These are phyloP conservation scores for Macroteleia sp. DNA, from an alignment of 2,888 invertebrate genomes.

Conservation along the genomic window DNA sequence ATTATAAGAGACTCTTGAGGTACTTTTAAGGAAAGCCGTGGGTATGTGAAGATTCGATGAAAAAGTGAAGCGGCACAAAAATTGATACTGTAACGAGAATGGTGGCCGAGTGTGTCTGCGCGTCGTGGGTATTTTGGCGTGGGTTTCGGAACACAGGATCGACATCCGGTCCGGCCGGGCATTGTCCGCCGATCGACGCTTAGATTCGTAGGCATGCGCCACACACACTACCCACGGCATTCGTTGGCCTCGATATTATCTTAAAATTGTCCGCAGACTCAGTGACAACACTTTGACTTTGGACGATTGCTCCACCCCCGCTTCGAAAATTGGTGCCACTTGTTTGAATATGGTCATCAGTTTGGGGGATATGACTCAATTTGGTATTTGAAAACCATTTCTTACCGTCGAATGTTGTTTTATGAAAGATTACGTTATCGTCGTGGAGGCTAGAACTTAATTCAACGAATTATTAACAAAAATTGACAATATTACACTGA, in stretches of 20 bases:
- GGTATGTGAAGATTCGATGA: constrained; percentile 31
- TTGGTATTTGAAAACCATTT: too few relatives aligned
- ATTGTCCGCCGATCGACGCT: constrained; percentile 78
- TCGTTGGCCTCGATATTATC: constrained; percentile 55
- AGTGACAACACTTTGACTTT: constrained; percentile 25
- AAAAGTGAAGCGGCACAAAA: constrained; percentile 55
- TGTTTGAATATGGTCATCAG: too few relatives aligned
- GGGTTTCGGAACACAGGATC: constrained; percentile 77
- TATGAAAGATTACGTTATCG: too few relatives aligned
- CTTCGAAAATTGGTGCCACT: too few relatives aligned
- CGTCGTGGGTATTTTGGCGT: constrained; percentile 74
- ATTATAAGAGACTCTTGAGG: constrained; percentile 3
- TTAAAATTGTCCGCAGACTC: constrained; percentile 37
- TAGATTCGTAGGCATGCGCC: constrained; percentile 68
- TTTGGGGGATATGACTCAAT: too few relatives aligned
- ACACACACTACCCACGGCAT: constrained; percentile 65
- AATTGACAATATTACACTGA: too few relatives aligned
- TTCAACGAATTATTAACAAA: too few relatives aligned
- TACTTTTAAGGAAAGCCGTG: constrained; percentile 42
- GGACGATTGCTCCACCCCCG: neutral
- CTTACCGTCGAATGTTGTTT: too few relatives aligned
- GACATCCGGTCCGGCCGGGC: constrained; percentile 75
- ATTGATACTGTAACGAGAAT: constrained; percentile 65
- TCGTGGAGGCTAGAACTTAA: too few relatives aligned
- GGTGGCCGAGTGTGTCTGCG: constrained; percentile 57